Evolutionary conservation across 2,888 invertebrate genomes (phyloP), one percentile per base, ranked within the genome.

Genomic region (Pinctada fucata): DNA sequence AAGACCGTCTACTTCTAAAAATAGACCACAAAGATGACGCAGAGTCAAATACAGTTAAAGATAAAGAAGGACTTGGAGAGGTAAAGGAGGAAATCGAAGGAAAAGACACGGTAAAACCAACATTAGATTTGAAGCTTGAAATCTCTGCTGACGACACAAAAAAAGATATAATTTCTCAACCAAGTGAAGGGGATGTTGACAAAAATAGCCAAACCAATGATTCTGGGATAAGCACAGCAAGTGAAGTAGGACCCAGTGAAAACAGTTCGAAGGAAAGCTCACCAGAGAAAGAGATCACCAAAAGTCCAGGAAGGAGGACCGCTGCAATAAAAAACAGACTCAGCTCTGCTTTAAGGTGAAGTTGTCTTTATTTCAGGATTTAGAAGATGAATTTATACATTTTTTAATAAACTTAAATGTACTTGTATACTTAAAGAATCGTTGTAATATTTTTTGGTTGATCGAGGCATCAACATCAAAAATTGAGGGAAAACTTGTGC

Each of bases 1-100:
- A 90, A 16, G 91, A 91, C 79, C 85, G 85, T 58, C 80, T 90
- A 16, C 85, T 90, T 13, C 83, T 92, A 66, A 79, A 88, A n/a
- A 89, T 90, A 64, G 86, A 84, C 47, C 85, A 85, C 68, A 66
- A 74, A 45, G 50, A 74, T 16, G 77, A 75, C 10, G 79, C 76
- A 31, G 76, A 74, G 5, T 3, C 31, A n/a, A 31, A n/a, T 75
- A 47, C 66, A 16, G 69, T 68, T 45, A 66, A 45, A n/a, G 72
- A 75, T 16, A 66, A 47, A 50, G 70, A 52, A 49, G 72, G 73
- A 8, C 63, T n/a, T n/a, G 74, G 66, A 2, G 72, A 75, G 49
- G 31, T 31, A 8, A 63, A 72, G 31, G 65, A 68, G 45, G 74
- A 81, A 47, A 69, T 64, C 45, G 65, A 71, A 66, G 52, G 10